Percentiles rank a stretch among this genome's conserved stretches.
These are phyloP conservation scores for Perca fluviatilis DNA, from an alignment of 2,113 vertebrate genomes.

Conservation along the genomic window DNA sequence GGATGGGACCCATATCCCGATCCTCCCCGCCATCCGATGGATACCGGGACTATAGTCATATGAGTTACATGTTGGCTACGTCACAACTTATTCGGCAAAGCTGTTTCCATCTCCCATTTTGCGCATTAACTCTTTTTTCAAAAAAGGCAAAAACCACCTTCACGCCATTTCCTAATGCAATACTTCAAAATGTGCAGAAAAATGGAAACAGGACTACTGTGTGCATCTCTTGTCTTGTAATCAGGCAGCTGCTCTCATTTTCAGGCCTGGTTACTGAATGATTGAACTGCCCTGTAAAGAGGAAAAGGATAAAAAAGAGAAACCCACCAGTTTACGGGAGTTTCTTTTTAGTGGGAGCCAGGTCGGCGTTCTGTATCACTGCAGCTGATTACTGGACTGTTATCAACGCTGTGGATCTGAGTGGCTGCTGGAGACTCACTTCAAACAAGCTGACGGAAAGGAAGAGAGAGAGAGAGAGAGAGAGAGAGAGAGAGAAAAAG, in stretches of 20 bases:
- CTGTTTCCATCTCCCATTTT: too few relatives aligned
- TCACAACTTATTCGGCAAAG: too few relatives aligned
- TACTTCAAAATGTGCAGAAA: too few relatives aligned
- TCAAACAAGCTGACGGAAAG: conserved; percentile 40
- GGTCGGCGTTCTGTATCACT: conserved; percentile 24
- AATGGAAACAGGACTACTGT: neutral
- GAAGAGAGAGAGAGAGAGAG: too few relatives aligned
- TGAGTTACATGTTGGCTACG: too few relatives aligned
- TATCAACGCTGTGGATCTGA: conserved; percentile 57
- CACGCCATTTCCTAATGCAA: too few relatives aligned
- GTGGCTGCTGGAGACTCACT: conserved; percentile 40
- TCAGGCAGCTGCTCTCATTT: conserved; percentile 14
- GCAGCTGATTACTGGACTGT: conserved; percentile 44
- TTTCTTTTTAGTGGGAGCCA: conserved; percentile 64
- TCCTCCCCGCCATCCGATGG: too few relatives aligned
- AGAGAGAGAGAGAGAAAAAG: neutral
- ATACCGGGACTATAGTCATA: too few relatives aligned
- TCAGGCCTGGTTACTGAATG: conserved; percentile 19
- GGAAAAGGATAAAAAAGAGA: conserved; percentile 18
- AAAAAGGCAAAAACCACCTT: too few relatives aligned
- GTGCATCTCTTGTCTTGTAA: neutral
- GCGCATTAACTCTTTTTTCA: too few relatives aligned
- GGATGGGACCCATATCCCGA: too few relatives aligned
- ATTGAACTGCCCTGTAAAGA: conserved; percentile 45
- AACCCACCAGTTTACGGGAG: conserved; percentile 7